Percentiles rank a stretch among this genome's conserved stretches.
Conservation (phyloP, 2,888 invertebrate species). For the Cylindroiulus punctatus region DNA sequence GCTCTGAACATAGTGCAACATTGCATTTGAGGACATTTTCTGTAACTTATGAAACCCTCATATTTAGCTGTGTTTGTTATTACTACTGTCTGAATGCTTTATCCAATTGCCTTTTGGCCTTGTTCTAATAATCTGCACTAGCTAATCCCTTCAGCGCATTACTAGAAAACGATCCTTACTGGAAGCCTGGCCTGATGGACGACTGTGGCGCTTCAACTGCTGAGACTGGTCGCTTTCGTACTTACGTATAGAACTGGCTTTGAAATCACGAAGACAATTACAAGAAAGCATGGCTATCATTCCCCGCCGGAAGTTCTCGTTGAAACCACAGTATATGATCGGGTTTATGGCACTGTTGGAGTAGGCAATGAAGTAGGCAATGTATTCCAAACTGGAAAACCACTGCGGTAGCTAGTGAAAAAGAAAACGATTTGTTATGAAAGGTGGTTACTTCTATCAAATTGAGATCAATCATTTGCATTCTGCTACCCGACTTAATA, state of each 20-base stretch:
- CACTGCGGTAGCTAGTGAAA: conserved; percentile 64
- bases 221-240: conserved; percentile 1
- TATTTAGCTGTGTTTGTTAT: not conserved
- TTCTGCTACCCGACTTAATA: too few relatives aligned
- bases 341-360: conserved; percentile 67
- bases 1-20: too few relatives aligned
- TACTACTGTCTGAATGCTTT: not conserved
- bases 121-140: conserved; percentile 6
- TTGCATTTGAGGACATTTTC: not conserved
- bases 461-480: too few relatives aligned
- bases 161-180: conserved; percentile 9
- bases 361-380: conserved; percentile 65
- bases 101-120: not conserved
- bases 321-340: conserved; percentile 67
- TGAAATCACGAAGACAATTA: conserved; percentile 53
- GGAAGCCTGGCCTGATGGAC: not conserved
- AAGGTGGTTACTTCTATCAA: too few relatives aligned
- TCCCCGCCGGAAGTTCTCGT: conserved; percentile 67
- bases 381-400: conserved; percentile 64
- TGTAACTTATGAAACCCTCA: not conserved
- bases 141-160: not conserved
- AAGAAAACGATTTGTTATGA: too few relatives aligned
- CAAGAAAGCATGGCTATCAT: conserved; percentile 60
- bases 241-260: conserved; percentile 48
- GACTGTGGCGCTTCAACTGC: not conserved